Percentiles rank a stretch among this genome's conserved stretches.
These are phyloP conservation scores for Callospermophilus lateralis DNA, from an alignment of 2,113 vertebrate species.

Conservation along the genomic window DNA sequence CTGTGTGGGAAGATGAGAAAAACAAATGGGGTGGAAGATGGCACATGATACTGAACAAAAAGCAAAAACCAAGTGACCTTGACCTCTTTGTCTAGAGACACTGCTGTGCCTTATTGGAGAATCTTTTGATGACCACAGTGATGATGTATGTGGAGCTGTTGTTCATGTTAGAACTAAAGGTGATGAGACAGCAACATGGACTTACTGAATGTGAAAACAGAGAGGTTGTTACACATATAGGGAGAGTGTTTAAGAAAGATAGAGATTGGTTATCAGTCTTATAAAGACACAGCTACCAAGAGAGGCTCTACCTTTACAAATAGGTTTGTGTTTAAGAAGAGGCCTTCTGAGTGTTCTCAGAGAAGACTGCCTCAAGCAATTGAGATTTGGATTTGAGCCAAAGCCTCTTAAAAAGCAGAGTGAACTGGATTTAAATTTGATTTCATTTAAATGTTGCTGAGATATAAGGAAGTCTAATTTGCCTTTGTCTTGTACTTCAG, in stretches of 20 bases:
- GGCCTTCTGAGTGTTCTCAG: constrained; percentile 88
- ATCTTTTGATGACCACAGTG: constrained; percentile 96
- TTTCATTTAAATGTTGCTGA: constrained; percentile 91
- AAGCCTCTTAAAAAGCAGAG: constrained; percentile 92
- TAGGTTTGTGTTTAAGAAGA: constrained; percentile 93
- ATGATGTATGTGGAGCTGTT: constrained; percentile 78
- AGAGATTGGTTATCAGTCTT: constrained; percentile 90
- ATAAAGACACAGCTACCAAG: constrained; percentile 96
- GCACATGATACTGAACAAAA: too few species aligned
- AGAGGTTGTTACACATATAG: too few species aligned
- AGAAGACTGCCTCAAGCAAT: constrained; percentile 95
- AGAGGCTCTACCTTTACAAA: constrained; percentile 97
- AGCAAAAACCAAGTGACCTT: background rate
- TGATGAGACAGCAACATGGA: too few species aligned
- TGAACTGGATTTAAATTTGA: constrained; percentile 90
- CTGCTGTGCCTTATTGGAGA: constrained; percentile 98
- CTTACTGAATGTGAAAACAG: constrained; percentile 83
- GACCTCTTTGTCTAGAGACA: background rate
- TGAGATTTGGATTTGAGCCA: constrained; percentile 93
- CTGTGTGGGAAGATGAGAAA: too few species aligned
- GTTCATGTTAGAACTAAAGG: too few species aligned
- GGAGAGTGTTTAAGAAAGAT: too few species aligned
- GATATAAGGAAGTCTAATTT: constrained; percentile 90
- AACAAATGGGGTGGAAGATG: too few species aligned
- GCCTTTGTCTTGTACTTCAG: constrained; percentile 90